These are phyloP conservation scores for Etheostoma cragini DNA, from an alignment of 2,113 vertebrate genomes.

Conservation along the genomic window DNA sequence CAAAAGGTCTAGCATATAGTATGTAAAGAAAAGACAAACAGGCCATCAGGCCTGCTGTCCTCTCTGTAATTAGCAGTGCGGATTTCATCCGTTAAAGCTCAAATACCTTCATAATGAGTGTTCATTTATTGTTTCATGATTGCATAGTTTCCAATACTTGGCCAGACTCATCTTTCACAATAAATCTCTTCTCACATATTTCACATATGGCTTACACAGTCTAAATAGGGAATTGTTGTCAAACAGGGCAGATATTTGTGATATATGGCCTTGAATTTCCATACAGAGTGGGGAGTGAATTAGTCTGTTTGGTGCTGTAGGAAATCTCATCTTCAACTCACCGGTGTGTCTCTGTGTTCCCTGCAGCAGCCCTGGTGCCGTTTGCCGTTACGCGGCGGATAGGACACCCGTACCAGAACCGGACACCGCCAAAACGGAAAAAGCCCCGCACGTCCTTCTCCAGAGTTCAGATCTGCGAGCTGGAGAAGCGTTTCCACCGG, in stretches of 20 bases:
- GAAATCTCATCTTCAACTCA: conserved; percentile 39
- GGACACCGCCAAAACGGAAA: conserved; percentile 95
- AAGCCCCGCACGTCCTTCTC: conserved; percentile 98
- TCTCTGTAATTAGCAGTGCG: background rate
- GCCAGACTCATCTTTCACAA: conserved; percentile 18
- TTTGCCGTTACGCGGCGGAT: conserved; percentile 97
- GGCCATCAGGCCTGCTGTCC: conserved; percentile 13
- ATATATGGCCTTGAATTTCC: conserved; percentile 47
- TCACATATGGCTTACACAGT: conserved; percentile 42
- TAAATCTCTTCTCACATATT: conserved; percentile 22
- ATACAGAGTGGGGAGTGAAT: conserved; percentile 47
- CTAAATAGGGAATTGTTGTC: conserved; percentile 40
- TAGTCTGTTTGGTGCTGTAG: conserved; percentile 29
- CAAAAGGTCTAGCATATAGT: background rate
- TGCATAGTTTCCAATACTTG: conserved; percentile 23
- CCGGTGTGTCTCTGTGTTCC: conserved; percentile 64
- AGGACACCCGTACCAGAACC: conserved; percentile 93
- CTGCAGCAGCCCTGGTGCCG: conserved; percentile 93
- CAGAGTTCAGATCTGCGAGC: conserved; percentile 96
- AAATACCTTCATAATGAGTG: conserved; percentile 1
- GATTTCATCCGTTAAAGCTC: background rate
- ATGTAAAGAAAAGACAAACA: conserved; percentile 3
- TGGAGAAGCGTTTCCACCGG: conserved; percentile 97
- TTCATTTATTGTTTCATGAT: conserved; percentile 7
- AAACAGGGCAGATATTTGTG: conserved; percentile 37